A percentile compares a stretch with the other conserved stretches of the same genome.
These are phyloP conservation scores for Bujurquina vittata DNA, from an alignment of 2,113 vertebrate species.

Conservation along the genomic window DNA sequence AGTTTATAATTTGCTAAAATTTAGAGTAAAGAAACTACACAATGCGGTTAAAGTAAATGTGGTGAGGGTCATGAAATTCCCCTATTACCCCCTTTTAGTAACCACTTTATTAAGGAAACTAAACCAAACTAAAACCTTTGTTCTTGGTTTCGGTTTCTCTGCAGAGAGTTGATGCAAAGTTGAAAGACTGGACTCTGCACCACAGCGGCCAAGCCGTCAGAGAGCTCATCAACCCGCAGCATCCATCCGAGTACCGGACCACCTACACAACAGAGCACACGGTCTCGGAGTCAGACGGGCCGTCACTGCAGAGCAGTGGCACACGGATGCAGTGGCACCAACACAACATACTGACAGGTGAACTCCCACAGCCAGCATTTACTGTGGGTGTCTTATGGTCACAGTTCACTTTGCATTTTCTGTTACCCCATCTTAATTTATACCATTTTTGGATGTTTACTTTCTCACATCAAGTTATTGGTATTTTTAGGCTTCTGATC, in stretches of 20 bases:
- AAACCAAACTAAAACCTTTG: too few relatives aligned
- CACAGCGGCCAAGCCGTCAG: constrained; percentile 42
- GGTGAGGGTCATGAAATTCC: background rate
- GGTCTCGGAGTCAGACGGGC: rapidly evolving
- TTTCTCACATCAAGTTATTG: too few relatives aligned
- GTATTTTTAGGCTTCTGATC: too few relatives aligned
- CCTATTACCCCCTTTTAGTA: background rate
- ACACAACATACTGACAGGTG: constrained; percentile 71
- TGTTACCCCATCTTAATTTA: too few relatives aligned
- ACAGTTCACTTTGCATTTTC: background rate
- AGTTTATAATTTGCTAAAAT: background rate
- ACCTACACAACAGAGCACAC: constrained; percentile 37
- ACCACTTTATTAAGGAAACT: background rate
- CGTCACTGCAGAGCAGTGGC: background rate
- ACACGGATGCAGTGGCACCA: constrained; percentile 50
- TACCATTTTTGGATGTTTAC: too few relatives aligned
- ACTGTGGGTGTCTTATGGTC: background rate
- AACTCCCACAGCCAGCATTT: too few relatives aligned
- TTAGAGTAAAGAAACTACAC: background rate
- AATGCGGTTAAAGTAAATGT: background rate
- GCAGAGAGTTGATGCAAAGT: constrained; percentile 8
- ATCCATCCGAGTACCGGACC: constrained; percentile 10
- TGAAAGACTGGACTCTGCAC: constrained; percentile 39
- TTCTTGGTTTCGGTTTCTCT: background rate
- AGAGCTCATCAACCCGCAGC: constrained; percentile 50